These are phyloP conservation scores for Argyra leucocephala DNA, from an alignment of 2,888 invertebrate genomes.

Conservation along the genomic window DNA sequence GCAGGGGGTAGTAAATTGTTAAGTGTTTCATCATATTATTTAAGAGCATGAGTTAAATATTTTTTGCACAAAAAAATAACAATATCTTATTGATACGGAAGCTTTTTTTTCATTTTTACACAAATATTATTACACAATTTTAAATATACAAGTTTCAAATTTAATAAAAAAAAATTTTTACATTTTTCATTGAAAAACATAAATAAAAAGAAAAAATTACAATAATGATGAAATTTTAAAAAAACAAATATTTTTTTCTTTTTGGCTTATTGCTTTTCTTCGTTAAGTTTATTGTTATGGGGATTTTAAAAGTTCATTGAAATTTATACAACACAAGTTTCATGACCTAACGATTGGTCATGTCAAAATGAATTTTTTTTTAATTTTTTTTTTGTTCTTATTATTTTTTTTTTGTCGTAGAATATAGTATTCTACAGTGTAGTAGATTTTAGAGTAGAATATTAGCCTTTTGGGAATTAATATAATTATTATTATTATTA, in stretches of 20 bases:
- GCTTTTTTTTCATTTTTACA: too few species aligned
- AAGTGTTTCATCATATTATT: neutral
- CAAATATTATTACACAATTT: neutral
- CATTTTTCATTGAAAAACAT: too few species aligned
- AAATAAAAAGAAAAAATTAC: too few species aligned
- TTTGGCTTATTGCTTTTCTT: neutral
- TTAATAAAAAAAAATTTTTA: too few species aligned
- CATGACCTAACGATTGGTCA: constrained; percentile 3
- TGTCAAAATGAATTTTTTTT: neutral
- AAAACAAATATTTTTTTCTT: neutral
- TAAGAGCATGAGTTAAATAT: neutral
- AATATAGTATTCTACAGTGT: too few species aligned
- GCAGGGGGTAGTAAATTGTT: neutral
- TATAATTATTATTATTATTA: too few species aligned
- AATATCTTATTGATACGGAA: constrained; percentile 1
- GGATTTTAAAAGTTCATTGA: constrained; percentile 3
- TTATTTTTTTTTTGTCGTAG: neutral
- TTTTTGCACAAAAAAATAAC: neutral
- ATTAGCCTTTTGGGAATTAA: too few species aligned
- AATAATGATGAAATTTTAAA: too few species aligned
- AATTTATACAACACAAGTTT: neutral
- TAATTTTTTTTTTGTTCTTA: neutral
- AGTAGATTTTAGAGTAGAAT: too few species aligned
- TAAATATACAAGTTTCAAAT: too few species aligned
- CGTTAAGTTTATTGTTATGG: neutral